Percentiles rank a stretch among this genome's conserved stretches.
phyloP scores from a whole-genome alignment of 2,797 vertebrate species.

The Steatocranus sp. region DNA sequence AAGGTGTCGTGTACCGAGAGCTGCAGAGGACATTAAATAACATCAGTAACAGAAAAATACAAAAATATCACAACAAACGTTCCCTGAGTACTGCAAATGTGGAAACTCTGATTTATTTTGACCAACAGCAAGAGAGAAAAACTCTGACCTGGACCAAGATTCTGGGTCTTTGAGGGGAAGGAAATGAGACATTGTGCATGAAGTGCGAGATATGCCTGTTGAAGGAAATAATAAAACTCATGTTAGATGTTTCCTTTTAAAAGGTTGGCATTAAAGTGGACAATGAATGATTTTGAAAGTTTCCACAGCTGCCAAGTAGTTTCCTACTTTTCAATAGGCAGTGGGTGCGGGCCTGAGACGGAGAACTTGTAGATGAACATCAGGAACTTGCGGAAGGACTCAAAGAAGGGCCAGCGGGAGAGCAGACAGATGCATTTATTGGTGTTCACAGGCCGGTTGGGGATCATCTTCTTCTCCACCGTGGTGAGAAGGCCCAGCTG shows the following conservation, averaged over 20 bases:
- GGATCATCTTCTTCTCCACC: slow-evolving; percentile 88
- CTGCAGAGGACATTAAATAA: slow-evolving; percentile 64
- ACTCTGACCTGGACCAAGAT: slow-evolving; percentile 92
- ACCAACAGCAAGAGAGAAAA: not conserved
- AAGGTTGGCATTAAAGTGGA: not conserved
- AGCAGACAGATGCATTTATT: slow-evolving; percentile 99
- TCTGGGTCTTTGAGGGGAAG: slow-evolving; percentile 94
- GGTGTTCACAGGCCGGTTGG: slow-evolving; percentile 86
- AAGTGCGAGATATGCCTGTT: slow-evolving; percentile 96
- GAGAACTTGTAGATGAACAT: slow-evolving; percentile 97
- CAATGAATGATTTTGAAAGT: not conserved
- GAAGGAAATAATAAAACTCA: slow-evolving; percentile 15
- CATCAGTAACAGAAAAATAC: not conserved
- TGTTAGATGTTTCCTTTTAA: not conserved
- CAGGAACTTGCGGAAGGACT: slow-evolving; percentile 94
- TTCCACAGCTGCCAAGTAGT: not conserved
- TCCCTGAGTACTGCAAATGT: accelerated
- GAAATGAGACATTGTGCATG: slow-evolving; percentile 97
- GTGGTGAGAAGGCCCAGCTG: slow-evolving; percentile 90
- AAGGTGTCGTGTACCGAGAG: slow-evolving; percentile 91
- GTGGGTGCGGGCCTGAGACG: slow-evolving; percentile 90
- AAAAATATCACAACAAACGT: not conserved
- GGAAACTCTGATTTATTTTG: not conserved
- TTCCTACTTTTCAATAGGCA: slow-evolving; percentile 97
- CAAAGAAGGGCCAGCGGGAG: slow-evolving; percentile 97